Base-by-base conservation (phyloP, 2,113 vertebrate species). In the Rhinoderma darwinii region DNA sequence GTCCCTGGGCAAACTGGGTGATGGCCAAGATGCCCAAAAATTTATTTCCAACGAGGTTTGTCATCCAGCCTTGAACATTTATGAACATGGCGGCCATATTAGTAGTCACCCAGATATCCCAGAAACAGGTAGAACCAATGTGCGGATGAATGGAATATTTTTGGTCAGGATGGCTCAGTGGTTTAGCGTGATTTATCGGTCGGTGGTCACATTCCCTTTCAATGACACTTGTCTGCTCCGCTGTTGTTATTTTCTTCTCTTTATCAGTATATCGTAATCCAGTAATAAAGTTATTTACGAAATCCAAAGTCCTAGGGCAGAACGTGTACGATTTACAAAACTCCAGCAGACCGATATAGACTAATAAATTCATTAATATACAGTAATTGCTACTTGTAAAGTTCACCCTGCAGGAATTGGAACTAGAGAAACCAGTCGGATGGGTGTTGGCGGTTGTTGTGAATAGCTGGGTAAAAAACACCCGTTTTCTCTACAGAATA, bases 351-450 rank as follows among this genome's bases (percentile, higher is more conserved):
- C 41, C 8, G 0, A 11, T 59, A n/a, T 25, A n/a, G 4, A 37
- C 44, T 6, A 25, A 41, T 59, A 35, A 78, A 35, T 54, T 5
- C 32, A 80, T 80, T 41, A 80, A 39, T 37, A 50, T 25, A 8
- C 32, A 59, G 30, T 59, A 59, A 80, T 80, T 39, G 5, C 50
- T 4, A 14, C 37, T 12, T 10, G 30, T 22, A 22, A 35, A 32
- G 44, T 54, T 54, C 27, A 54, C 27, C 11, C 44, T 66, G 37
- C 1, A 59, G 32, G 32, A 30, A n/a, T 4, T 9, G n/a, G 61
- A 68, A 50, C 82, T 11, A 39, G 82, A 83, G 61, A n/a, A 83
- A 70, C 61, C 81, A 51, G 80, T 82, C 41, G n/a, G 80, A 22
- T 77, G 27, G 27, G 47, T 51, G 44, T 1, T 12, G 11, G 44